Conservation (phyloP, 1,140 invertebrate species). For the Pseudomyrmex dendroicus region DNA sequence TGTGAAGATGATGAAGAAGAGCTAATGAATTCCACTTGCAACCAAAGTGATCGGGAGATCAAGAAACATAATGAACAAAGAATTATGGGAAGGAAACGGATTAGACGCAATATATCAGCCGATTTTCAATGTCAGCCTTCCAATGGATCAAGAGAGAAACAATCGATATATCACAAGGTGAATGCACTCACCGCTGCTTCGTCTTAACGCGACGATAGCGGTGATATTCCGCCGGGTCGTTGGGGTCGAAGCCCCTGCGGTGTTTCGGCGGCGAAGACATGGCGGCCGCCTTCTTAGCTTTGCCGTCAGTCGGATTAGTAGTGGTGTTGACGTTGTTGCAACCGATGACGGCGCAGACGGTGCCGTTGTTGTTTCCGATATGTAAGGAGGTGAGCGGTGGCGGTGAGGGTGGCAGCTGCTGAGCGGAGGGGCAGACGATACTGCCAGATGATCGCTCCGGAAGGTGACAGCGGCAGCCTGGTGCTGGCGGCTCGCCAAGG, state of each 20-base stretch:
- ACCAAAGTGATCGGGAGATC: background rate
- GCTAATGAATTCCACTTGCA: background rate
- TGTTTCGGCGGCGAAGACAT: conserved; percentile 82
- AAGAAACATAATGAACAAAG: conserved; percentile 41
- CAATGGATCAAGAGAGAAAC: conserved; percentile 51
- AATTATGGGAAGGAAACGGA: conserved; percentile 48
- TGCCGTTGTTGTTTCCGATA: conserved; percentile 61
- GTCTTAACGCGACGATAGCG: conserved; percentile 81
- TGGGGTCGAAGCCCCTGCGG: conserved; percentile 81
- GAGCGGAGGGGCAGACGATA: conserved; percentile 50
- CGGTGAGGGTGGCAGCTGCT: conserved; percentile 74
- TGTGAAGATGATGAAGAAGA: background rate
- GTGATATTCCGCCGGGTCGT: conserved; percentile 80
- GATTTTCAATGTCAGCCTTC: conserved; percentile 56
- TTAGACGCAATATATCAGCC: conserved; percentile 49
- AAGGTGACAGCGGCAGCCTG: conserved; percentile 66
- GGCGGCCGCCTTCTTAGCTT: conserved; percentile 74
- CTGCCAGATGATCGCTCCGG: conserved; percentile 39
- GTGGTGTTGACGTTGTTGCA: conserved; percentile 53
- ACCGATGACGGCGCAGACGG: conserved; percentile 37
- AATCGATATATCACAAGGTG: conserved; percentile 47
- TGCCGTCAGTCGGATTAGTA: conserved; percentile 62
- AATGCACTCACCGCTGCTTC: conserved; percentile 80
- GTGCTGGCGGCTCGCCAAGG: conserved; percentile 76
- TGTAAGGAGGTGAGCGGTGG: conserved; percentile 71